These are phyloP conservation scores for Drosophila yakuba DNA, from an alignment of 1,140 invertebrate species.

Conservation along the genomic window DNA sequence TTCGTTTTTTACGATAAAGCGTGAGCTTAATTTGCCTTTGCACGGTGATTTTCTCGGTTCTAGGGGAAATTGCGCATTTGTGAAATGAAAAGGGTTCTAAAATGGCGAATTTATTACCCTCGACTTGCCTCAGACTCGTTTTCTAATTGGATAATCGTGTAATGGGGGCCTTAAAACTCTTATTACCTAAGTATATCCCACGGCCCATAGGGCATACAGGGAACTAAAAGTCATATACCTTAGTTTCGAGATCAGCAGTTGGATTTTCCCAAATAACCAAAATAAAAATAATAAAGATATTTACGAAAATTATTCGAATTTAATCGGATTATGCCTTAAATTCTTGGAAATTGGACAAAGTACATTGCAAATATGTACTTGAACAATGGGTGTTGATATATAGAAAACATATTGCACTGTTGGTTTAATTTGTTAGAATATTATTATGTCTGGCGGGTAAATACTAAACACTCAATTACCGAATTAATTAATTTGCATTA, in stretches of 20 bases:
- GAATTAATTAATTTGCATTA: not conserved
- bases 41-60: slow-evolving; percentile 14
- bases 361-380: slow-evolving; percentile 2
- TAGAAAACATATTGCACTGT: not conserved
- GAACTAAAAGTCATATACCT: not conserved
- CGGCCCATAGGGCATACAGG: not conserved
- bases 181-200: slow-evolving; percentile 7
- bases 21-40: slow-evolving; percentile 16
- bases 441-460: not conserved
- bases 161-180: slow-evolving; percentile 9
- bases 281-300: no score
- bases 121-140: slow-evolving; percentile 44
- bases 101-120: slow-evolving; percentile 47
- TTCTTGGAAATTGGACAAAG: not conserved
- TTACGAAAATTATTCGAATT: no score
- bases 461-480: not conserved
- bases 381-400: slow-evolving; percentile 8
- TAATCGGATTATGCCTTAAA: not conserved
- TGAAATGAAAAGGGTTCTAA: slow-evolving; percentile 4
- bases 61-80: slow-evolving; percentile 30
- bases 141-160: slow-evolving; percentile 27
- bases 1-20: not conserved
- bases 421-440: not conserved
- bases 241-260: no score
- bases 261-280: no score